These are phyloP conservation scores for Chaenodraco wilsoni DNA, from an alignment of 2,797 vertebrate genomes.

Conservation along the genomic window DNA sequence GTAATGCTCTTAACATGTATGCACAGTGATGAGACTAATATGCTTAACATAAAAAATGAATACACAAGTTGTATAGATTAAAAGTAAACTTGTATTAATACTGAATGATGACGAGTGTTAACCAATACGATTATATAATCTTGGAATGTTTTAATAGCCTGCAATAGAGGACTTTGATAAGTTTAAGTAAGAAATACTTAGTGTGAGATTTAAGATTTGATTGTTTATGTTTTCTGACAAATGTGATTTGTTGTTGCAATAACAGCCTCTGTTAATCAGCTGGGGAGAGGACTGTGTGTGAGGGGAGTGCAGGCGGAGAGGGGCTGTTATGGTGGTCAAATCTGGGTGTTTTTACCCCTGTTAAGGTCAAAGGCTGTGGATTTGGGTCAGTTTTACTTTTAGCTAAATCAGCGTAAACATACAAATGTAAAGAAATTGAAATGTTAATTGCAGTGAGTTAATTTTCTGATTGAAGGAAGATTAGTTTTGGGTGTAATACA, in stretches of 20 bases:
- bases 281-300: neutral
- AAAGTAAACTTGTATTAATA: slow-evolving; percentile 18
- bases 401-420: slow-evolving; percentile 41
- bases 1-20: neutral
- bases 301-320: slow-evolving; percentile 13
- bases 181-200: slow-evolving; percentile 43
- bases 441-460: slow-evolving; percentile 14
- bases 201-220: slow-evolving; percentile 8
- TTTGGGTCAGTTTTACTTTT: slow-evolving; percentile 39
- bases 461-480: slow-evolving; percentile 14
- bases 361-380: neutral
- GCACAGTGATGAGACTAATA: neutral
- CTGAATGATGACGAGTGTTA: slow-evolving; percentile 34
- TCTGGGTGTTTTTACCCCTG: neutral
- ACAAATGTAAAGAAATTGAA: slow-evolving; percentile 36
- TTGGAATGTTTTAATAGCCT: slow-evolving; percentile 47
- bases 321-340: slow-evolving; percentile 23
- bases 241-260: slow-evolving; percentile 74
- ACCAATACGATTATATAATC: slow-evolving; percentile 40
- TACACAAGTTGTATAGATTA: slow-evolving; percentile 15
- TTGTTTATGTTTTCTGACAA: slow-evolving; percentile 58
- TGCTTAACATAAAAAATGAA: neutral
- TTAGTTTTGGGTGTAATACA: slow-evolving; percentile 30
- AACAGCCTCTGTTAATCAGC: slow-evolving; percentile 43
- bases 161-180: slow-evolving; percentile 31